Base-by-base conservation (phyloP, 2,888 invertebrate genomes). In the Marasmarcha lunaedactyla region DNA sequence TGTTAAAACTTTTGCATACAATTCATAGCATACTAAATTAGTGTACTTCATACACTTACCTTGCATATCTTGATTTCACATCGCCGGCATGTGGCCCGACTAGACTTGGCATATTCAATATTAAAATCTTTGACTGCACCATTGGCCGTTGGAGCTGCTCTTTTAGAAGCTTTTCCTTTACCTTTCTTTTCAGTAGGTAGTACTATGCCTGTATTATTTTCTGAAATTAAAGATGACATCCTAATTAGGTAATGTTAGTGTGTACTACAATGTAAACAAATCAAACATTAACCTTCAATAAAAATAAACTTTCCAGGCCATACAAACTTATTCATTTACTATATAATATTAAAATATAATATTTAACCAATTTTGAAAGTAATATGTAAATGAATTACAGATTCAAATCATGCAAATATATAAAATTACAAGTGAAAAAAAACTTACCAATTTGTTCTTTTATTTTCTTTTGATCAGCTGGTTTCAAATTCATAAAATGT, bases 21-120 rank as follows among this genome's bases (percentile, higher is more conserved):
- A n/a, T n/a, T n/a, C n/a, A n/a, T n/a, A n/a, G n/a, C n/a, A n/a
- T n/a, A n/a, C n/a, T n/a, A n/a, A n/a, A n/a, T n/a, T n/a, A n/a
- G n/a, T n/a, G n/a, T n/a, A n/a, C n/a, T n/a, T n/a, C n/a, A n/a
- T n/a, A n/a, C n/a, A 33, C 36, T 63, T 66, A 92, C 89, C 85
- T 95, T 94, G 42, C 87, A 78, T 55, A 98, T 96, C 58, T 91
- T 93, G 42, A 90, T 89, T 47, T 94, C 91, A 71, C 97, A 98
- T 1, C 90, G 93, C 42, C 88, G 81, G 59, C 97, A 98, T 10
- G 81, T 81, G 15, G 96, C 90, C 38, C 93, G 84, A 46, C 89
- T 89, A 1, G 94, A 94, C 63, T 95, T 95, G 0, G 97, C 89
- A 72, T 96, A 95, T 61, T 96, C 95, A 10, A 94, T 85, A 3